A percentile compares a stretch with the other conserved stretches of the same genome.
Conservation (phyloP, 2,888 invertebrate genomes). For the Tineola bisselliella region DNA sequence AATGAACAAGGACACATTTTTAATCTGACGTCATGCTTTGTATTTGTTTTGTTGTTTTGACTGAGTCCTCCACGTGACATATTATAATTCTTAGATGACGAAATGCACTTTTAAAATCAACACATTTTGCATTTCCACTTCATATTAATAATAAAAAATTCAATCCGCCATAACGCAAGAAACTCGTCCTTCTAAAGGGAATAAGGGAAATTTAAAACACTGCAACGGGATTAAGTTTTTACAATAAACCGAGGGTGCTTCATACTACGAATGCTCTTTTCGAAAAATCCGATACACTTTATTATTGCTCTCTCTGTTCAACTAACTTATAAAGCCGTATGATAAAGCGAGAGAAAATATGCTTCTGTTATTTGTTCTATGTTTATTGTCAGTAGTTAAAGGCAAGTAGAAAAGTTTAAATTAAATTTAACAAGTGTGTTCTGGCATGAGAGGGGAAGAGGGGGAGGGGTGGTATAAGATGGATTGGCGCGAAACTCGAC, state of each 20-base stretch:
- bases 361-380: neutral
- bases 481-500: neutral
- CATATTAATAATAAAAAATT: too few relatives aligned
- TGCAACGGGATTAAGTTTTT: neutral
- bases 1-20: too few relatives aligned
- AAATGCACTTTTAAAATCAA: too few relatives aligned
- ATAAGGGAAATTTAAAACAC: neutral
- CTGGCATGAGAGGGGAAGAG: slow-evolving; percentile 21
- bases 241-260: neutral
- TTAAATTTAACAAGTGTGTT: slow-evolving; percentile 37
- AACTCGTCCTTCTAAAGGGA: neutral
- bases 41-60: too few relatives aligned
- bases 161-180: neutral
- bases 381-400: neutral
- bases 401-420: slow-evolving; percentile 46
- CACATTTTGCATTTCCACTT: too few relatives aligned
- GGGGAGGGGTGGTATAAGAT: neutral
- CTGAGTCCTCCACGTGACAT: too few relatives aligned
- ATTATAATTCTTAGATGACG: too few relatives aligned
- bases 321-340: too few relatives aligned
- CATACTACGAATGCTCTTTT: neutral
- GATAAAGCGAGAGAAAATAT: neutral
- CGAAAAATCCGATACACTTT: too few relatives aligned
- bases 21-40: too few relatives aligned
- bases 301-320: too few relatives aligned